These are phyloP conservation scores for Athene cunicularia DNA, from an alignment of 2,113 vertebrate species.

Conservation along the genomic window DNA sequence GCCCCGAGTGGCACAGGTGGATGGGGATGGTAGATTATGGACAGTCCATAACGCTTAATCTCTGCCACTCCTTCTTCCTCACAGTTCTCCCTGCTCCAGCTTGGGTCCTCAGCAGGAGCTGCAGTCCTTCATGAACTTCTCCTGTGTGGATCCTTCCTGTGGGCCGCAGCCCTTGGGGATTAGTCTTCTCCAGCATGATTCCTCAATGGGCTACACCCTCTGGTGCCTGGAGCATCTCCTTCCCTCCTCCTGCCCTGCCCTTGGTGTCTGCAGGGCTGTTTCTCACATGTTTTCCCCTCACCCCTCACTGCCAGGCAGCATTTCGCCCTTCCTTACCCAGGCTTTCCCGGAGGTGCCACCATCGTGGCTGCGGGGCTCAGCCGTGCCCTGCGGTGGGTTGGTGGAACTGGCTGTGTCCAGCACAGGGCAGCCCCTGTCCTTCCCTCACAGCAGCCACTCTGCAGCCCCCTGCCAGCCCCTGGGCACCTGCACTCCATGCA, in stretches of 20 bases:
- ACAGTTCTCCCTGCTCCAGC: not conserved
- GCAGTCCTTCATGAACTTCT: not conserved
- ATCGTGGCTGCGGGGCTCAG: fast-evolving
- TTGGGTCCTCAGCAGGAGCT: not conserved
- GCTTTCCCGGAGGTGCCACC: fast-evolving
- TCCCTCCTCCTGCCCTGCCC: not conserved
- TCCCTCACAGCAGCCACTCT: fast-evolving
- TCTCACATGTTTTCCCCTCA: not conserved
- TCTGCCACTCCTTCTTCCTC: not conserved
- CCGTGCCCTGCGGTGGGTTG: fast-evolving
- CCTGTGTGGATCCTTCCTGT: not conserved
- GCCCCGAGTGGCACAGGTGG: fast-evolving
- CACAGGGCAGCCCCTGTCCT: fast-evolving
- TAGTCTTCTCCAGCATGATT: fast-evolving
- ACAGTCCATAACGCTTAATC: not conserved
- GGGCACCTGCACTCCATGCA: fast-evolving
- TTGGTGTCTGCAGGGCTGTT: not conserved
- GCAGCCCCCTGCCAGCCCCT: fast-evolving
- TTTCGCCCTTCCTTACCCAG: not conserved
- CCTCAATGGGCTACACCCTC: too few relatives aligned
- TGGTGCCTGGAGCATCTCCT: not conserved
- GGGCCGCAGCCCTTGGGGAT: not conserved
- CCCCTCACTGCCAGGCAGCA: fast-evolving
- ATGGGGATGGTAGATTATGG: not conserved
- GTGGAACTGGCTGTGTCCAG: fast-evolving